Base-by-base conservation (phyloP, 1,140 invertebrate genomes). In the Bicyclus anynana region DNA sequence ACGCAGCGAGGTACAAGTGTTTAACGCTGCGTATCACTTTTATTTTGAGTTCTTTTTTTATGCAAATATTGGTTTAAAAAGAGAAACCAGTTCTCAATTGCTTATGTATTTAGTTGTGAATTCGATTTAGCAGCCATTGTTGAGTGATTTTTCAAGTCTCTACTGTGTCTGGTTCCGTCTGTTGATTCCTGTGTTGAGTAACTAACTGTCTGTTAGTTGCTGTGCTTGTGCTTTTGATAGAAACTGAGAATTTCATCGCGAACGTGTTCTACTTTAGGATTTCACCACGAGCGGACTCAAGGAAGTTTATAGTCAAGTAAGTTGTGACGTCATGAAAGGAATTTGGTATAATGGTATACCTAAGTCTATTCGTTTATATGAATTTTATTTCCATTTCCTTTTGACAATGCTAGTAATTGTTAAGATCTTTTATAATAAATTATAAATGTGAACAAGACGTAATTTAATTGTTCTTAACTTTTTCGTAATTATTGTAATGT, bases 201-300 rank as follows among this genome's bases (percentile, higher is more conserved):
- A 85, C 80, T 80, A 84, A 85, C 80, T 80, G 79, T 83, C 73
- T 83, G 82, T 77, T 74, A 82, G 77, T 81, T 79, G 72, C 72
- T 78, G 82, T 85, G 82, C 57, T 82, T 79, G 82, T 85, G 82
- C 71, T 81, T 84, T 81, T 79, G 74, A 81, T 78, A 80, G 76
- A 80, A 78, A 76, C 75, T 62, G 67, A 82, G 74, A 67, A 79
- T 85, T 84, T 84, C 72, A 72, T 82, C 75, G 83, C 55, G 71
- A 79, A 84, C 78, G 81, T 87, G 82, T 83, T 80, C 77, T 75
- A 77, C 73, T 80, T 86, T 80, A 60, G 83, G 77, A 84, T 82
- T 87, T 87, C 84, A 87, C 71, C 84, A 87, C 84, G 84, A 87
- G 80, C 81, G 84, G 84, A 80, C 76, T 87, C 61, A 86, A 87